phyloP scores from a whole-genome alignment of 2,888 invertebrate species.

The Heliconius charithonia region DNA sequence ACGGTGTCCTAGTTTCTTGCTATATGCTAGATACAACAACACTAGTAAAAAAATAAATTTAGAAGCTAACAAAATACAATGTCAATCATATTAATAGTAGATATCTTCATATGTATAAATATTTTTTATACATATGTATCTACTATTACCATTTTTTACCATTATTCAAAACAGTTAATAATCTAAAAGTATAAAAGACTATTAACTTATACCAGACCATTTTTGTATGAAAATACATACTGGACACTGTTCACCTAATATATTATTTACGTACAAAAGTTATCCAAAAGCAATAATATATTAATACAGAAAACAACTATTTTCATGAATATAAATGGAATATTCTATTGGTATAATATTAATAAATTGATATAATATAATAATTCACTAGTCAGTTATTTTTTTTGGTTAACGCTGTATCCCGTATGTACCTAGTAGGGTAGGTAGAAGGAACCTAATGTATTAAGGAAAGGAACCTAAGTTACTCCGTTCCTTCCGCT shows the following conservation, averaged over 20 bases:
- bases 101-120: too few species aligned
- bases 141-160: too few species aligned
- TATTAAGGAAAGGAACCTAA: neutral
- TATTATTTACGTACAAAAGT: slow-evolving; percentile 2
- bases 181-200: neutral
- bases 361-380: neutral
- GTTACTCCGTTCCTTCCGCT: neutral
- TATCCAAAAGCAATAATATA: slow-evolving; percentile 14
- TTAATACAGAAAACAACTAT: neutral
- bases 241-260: neutral
- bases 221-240: neutral
- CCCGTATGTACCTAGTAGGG: neutral
- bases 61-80: too few species aligned
- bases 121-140: too few species aligned
- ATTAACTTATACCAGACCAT: neutral
- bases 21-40: too few species aligned
- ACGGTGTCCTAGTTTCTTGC: too few species aligned
- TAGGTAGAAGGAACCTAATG: neutral
- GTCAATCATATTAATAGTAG: too few species aligned
- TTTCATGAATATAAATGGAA: slow-evolving; percentile 5
- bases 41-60: too few species aligned
- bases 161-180: neutral
- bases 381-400: neutral
- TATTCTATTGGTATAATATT: neutral
- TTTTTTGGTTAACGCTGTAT: neutral